Evolutionary conservation across 1,140 invertebrate genomes (phyloP).

Genomic region (Pararge aegeria): DNA sequence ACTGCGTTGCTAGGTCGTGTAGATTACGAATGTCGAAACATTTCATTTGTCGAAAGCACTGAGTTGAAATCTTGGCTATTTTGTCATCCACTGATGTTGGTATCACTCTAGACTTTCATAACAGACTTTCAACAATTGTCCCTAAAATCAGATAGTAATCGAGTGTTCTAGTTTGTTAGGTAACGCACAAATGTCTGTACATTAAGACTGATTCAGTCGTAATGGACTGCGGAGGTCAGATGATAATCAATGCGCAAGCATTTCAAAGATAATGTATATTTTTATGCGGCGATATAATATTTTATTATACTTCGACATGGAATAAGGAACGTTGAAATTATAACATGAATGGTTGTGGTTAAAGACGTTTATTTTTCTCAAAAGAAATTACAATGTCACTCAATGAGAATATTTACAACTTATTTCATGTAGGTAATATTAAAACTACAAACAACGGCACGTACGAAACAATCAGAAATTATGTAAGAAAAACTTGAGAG

Average conservation of each 20-base stretch:
- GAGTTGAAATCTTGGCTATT: not conserved
- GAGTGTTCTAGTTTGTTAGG: not conserved
- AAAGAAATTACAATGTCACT: no score
- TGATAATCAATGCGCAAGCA: not conserved
- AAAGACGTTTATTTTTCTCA: no score
- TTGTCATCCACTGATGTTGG: not conserved
- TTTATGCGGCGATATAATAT: not conserved
- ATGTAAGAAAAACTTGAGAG: no score
- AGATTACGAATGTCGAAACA: not conserved
- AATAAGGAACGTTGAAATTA: not conserved
- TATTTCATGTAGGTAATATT: no score
- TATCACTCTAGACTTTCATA: conserved; percentile 3
- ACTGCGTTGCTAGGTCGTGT: not conserved
- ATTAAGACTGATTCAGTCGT: not conserved
- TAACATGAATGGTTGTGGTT: no score
- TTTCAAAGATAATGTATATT: not conserved
- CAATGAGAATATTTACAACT: no score
- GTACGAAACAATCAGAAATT: no score
- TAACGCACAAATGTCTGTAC: not conserved
- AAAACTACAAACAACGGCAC: no score
- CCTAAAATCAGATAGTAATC: conserved; percentile 1
- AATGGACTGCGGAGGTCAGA: not conserved
- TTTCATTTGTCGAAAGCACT: not conserved
- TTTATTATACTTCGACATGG: not conserved
- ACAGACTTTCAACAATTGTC: conserved; percentile 3